A percentile compares a stretch with the other conserved stretches of the same genome.
Conservation (phyloP, 1,140 invertebrate genomes). For the Pissodes strobi region DNA sequence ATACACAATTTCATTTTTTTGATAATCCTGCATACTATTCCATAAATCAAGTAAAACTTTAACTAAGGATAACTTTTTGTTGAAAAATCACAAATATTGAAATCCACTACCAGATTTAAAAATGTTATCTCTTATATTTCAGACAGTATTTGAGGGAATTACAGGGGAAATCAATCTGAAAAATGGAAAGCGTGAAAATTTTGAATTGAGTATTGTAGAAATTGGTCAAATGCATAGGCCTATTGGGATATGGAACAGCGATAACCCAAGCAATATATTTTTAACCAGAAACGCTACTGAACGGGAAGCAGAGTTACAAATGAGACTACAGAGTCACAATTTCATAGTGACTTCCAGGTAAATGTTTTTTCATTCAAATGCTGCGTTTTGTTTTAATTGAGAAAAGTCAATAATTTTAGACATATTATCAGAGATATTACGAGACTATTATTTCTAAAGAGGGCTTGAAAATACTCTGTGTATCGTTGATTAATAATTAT, state of each 20-base stretch:
- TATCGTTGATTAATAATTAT: no score
- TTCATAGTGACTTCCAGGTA: constrained; percentile 54
- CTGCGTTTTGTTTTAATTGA: not conserved
- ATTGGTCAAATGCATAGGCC: not conserved
- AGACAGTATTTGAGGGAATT: constrained; percentile 7
- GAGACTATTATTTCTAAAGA: no score
- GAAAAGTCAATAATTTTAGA: not conserved
- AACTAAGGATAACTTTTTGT: no score
- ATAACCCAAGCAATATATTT: constrained; percentile 16
- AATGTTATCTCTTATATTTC: not conserved
- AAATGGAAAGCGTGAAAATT: constrained; percentile 21
- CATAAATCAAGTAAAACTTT: no score
- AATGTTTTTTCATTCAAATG: not conserved
- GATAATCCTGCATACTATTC: no score
- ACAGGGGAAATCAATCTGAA: constrained; percentile 19
- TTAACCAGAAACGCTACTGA: constrained; percentile 28
- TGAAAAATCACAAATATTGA: no score
- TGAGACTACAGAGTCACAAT: constrained; percentile 38
- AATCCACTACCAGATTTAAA: not conserved
- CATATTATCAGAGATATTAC: not conserved
- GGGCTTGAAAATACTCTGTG: no score
- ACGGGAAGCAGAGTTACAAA: constrained; percentile 30
- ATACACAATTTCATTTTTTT: no score
- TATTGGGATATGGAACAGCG: constrained; percentile 18
- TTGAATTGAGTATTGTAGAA: constrained; percentile 25